These are phyloP conservation scores for Pogonocichla stellata DNA, from an alignment of 2,113 vertebrate genomes.

Conservation along the genomic window DNA sequence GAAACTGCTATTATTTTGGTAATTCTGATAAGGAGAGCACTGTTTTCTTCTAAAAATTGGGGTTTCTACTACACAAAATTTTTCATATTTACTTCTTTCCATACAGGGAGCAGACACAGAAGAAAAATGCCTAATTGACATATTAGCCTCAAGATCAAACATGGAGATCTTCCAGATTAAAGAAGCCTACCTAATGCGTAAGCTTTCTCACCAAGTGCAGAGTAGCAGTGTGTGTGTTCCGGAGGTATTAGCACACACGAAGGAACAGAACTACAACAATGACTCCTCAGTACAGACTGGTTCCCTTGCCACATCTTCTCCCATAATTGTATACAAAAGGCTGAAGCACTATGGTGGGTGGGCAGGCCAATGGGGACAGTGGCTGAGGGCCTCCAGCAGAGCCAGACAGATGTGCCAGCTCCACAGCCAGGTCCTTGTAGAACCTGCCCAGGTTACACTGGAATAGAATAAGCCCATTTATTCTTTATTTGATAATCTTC, in stretches of 20 bases:
- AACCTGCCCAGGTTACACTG: background rate
- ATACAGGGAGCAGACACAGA: slow-evolving; percentile 75
- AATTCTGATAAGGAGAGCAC: background rate
- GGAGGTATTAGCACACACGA: background rate
- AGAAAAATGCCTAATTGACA: slow-evolving; percentile 80
- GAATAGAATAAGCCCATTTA: background rate
- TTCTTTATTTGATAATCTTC: background rate
- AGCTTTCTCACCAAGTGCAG: background rate
- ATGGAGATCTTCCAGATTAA: slow-evolving; percentile 79
- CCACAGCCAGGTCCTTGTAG: background rate
- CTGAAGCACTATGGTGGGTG: background rate
- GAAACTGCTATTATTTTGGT: background rate
- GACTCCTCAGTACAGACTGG: background rate
- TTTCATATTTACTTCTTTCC: background rate
- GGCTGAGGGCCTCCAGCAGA: background rate
- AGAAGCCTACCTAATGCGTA: slow-evolving; percentile 79
- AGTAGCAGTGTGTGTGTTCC: background rate
- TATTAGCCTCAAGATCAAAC: slow-evolving; percentile 81
- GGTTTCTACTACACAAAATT: background rate
- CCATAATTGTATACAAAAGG: background rate
- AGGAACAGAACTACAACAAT: background rate
- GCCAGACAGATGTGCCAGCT: background rate
- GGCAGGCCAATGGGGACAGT: fast-evolving
- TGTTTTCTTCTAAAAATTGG: background rate
- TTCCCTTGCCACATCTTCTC: background rate